Conservation (phyloP, 2,797 vertebrate species). For the Tangara arthus region DNA sequence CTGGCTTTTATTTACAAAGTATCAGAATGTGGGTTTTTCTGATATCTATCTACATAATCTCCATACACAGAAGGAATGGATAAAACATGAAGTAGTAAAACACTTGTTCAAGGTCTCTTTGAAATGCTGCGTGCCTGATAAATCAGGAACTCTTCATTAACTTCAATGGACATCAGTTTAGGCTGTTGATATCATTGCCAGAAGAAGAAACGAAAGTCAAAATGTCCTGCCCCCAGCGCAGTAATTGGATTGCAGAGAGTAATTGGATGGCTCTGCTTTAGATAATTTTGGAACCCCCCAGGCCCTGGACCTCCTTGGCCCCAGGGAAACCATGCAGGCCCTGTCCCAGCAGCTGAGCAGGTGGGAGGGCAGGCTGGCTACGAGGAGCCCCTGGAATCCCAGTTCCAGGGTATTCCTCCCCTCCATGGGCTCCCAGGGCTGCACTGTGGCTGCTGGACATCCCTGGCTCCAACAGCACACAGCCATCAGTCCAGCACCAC, state of each 20-base stretch:
- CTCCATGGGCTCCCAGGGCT: background rate
- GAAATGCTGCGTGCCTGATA: background rate
- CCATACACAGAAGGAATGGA: background rate
- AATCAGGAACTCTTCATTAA: background rate
- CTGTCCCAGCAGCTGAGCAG: rapidly evolving
- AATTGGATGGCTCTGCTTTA: background rate
- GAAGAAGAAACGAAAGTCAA: background rate
- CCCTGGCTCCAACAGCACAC: rapidly evolving
- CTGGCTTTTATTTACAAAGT: background rate
- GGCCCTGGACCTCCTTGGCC: background rate
- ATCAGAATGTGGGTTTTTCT: background rate
- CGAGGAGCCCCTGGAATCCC: background rate
- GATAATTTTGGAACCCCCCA: background rate
- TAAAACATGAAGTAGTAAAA: background rate
- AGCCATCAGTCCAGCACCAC: background rate
- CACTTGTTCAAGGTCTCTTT: background rate
- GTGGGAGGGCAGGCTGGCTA: background rate
- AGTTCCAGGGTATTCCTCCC: background rate
- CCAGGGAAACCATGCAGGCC: background rate
- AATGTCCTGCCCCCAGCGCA: background rate
- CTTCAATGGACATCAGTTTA: background rate
- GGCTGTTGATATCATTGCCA: background rate
- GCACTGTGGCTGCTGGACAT: background rate
- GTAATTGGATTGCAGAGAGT: background rate
- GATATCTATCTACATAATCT: background rate